Evolutionary conservation across 2,113 vertebrate genomes (phyloP).

Genomic region (Cathartes aura): DNA sequence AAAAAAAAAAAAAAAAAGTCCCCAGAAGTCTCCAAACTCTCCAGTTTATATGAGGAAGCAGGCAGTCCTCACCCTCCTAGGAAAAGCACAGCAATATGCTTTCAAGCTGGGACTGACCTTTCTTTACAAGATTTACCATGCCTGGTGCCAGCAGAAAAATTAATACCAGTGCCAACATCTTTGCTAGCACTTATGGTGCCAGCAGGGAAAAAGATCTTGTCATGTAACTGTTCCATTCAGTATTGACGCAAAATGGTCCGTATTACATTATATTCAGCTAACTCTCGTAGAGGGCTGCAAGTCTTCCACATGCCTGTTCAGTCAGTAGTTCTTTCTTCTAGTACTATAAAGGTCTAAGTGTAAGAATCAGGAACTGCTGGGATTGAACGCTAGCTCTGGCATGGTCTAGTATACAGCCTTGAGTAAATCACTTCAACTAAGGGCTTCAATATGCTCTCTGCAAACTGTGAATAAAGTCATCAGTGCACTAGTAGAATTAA

Average conservation of each 20-base stretch:
- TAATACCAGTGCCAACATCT: neutral
- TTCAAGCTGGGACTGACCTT: neutral
- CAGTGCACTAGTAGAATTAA: neutral
- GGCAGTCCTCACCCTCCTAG: neutral
- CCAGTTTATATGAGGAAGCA: neutral
- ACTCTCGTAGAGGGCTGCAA: neutral
- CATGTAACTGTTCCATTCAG: neutral
- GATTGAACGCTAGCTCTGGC: neutral
- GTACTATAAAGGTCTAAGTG: neutral
- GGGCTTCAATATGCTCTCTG: neutral
- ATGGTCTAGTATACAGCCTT: neutral
- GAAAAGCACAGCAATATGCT: neutral
- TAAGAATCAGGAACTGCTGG: neutral
- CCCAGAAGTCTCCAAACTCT: neutral
- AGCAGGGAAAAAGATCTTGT: neutral
- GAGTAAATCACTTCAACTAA: neutral
- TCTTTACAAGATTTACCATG: neutral
- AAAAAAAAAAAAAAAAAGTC: neutral
- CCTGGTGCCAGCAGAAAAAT: neutral
- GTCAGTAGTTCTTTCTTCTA: neutral
- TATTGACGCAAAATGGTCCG: neutral
- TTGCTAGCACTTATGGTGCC: neutral
- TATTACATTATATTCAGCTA: neutral
- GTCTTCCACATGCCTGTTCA: neutral
- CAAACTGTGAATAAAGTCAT: conserved; percentile 33